These are phyloP conservation scores for Eumaeus atala DNA, from an alignment of 1,140 invertebrate genomes.

Conservation along the genomic window DNA sequence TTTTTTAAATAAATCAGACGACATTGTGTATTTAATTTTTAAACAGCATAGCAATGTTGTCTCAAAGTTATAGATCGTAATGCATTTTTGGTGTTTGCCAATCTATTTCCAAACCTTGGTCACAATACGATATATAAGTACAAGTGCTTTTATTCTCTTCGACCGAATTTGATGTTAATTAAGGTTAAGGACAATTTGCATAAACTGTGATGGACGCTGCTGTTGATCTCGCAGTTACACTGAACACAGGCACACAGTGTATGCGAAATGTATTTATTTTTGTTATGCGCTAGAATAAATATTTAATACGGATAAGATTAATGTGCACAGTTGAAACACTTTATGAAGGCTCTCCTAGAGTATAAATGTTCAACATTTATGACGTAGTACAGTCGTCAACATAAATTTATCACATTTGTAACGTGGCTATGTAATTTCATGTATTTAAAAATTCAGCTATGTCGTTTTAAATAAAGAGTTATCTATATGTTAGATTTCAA, in stretches of 20 bases:
- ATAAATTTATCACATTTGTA: not conserved
- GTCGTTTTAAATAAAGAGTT: constrained; percentile 8
- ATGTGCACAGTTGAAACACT: constrained; percentile 1
- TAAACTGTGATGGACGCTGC: not conserved
- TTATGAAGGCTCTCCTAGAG: not conserved
- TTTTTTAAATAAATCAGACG: no score
- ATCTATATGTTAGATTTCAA: not conserved
- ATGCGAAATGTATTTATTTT: constrained; percentile 1
- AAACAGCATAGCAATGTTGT: no score
- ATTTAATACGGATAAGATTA: not conserved
- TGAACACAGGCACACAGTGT: not conserved
- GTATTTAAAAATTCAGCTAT: not conserved
- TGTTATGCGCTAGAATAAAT: constrained; percentile 2
- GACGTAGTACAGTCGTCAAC: not conserved
- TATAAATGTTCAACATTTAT: not conserved
- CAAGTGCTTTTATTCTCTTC: constrained; percentile 8
- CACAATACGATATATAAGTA: not conserved
- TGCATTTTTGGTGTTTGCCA: no score
- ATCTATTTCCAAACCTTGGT: no score
- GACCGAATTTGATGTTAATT: constrained; percentile 17
- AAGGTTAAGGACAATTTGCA: constrained; percentile 8
- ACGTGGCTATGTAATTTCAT: not conserved
- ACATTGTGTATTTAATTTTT: no score
- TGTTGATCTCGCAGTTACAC: constrained; percentile 8
- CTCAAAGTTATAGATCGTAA: no score